These are phyloP conservation scores for Brachionus rubens DNA, from an alignment of 1,140 invertebrate species.

Conservation along the genomic window DNA sequence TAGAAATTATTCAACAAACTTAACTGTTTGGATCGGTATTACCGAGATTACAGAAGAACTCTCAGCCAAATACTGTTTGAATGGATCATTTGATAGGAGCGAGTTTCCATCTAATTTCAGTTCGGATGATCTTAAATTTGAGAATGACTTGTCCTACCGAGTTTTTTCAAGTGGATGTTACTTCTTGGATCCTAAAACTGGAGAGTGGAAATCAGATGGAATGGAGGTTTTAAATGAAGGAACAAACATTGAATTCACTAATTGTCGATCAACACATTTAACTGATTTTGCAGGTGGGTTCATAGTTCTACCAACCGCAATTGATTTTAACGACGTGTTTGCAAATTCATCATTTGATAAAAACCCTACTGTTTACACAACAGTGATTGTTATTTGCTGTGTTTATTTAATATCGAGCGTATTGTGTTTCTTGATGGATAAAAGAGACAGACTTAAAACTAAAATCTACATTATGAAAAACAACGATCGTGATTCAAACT, in stretches of 20 bases:
- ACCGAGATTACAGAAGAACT: background rate
- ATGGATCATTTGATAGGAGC: background rate
- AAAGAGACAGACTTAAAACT: constrained; percentile 50
- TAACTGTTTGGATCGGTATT: background rate
- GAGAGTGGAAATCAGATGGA: background rate
- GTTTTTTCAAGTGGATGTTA: constrained; percentile 21
- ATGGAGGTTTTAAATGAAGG: background rate
- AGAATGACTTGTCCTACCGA: background rate
- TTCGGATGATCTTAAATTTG: background rate
- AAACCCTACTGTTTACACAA: constrained; percentile 65
- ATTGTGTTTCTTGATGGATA: background rate
- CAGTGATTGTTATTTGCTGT: constrained; percentile 60
- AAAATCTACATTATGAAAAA: constrained; percentile 53
- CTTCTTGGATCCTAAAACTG: background rate
- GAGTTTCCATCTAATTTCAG: background rate
- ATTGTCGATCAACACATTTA: constrained; percentile 57
- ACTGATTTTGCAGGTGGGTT: constrained; percentile 59
- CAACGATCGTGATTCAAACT: constrained; percentile 62
- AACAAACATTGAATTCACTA: constrained; percentile 27
- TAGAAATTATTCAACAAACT: background rate
- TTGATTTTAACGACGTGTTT: constrained; percentile 60
- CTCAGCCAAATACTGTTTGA: background rate
- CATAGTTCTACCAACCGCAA: constrained; percentile 58
- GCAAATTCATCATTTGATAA: constrained; percentile 62
- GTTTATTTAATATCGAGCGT: constrained; percentile 60